phyloP scores from a whole-genome alignment of 2,113 vertebrate genomes.

The Recurvirostra avosetta region DNA sequence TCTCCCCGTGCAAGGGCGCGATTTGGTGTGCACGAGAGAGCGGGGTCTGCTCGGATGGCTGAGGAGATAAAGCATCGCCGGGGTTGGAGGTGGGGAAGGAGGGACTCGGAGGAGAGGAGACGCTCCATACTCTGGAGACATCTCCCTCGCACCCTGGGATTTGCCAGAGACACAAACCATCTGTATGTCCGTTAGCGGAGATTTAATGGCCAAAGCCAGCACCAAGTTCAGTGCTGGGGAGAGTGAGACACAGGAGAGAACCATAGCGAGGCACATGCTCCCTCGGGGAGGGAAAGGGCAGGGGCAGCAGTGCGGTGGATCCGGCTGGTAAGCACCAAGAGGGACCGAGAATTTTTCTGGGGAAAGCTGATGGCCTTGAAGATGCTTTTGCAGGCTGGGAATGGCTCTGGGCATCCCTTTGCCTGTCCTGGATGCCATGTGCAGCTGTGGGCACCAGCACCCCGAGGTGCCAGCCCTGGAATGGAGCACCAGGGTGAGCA shows the following conservation, averaged over 20 bases:
- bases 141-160: slow-evolving; percentile 36
- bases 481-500: background rate
- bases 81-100: slow-evolving; percentile 33
- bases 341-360: background rate
- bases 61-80: background rate
- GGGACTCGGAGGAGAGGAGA: background rate
- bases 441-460: background rate
- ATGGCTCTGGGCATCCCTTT: background rate
- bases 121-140: background rate
- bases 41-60: rapidly evolving
- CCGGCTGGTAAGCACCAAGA: background rate
- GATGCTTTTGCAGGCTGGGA: background rate
- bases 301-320: background rate
- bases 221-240: background rate
- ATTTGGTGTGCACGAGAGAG: background rate
- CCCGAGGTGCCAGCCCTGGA: no score
- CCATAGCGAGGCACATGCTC: background rate
- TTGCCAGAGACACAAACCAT: slow-evolving; percentile 43
- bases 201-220: slow-evolving; percentile 10
- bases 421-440: background rate
- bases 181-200: background rate
- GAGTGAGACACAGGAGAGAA: background rate
- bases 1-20: background rate
- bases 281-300: background rate
- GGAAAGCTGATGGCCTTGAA: background rate